Conservation (phyloP, 2,113 vertebrate genomes). For the Hemiprocne comata region DNA sequence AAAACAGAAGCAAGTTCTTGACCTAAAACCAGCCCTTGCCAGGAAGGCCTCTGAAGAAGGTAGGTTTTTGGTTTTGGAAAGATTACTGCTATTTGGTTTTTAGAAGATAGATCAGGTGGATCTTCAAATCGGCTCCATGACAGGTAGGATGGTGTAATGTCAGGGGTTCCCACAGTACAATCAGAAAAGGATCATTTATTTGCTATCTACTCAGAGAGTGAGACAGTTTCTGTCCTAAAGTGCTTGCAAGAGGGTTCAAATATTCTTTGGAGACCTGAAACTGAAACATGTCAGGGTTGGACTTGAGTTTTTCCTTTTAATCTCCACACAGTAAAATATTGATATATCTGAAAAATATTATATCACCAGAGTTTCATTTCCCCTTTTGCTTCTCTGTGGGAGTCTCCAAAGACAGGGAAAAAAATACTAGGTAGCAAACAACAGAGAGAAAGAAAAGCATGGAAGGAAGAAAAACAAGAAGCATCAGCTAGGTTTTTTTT, state of each 20-base stretch:
- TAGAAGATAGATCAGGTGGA: neutral
- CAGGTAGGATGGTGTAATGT: neutral
- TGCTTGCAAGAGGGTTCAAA: neutral
- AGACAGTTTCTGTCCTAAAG: neutral
- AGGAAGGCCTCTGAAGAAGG: neutral
- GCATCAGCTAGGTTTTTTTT: neutral
- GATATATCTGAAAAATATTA: neutral
- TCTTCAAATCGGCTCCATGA: neutral
- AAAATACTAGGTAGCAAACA: neutral
- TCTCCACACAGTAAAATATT: fast-evolving
- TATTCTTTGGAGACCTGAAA: neutral
- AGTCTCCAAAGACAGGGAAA: neutral
- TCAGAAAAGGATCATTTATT: neutral
- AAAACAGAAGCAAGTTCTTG: constrained; percentile 64
- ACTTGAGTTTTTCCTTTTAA: neutral
- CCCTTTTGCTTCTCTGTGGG: neutral
- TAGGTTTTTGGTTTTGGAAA: neutral
- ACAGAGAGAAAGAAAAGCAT: neutral
- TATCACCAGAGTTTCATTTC: neutral
- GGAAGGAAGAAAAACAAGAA: neutral
- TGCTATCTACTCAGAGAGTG: neutral
- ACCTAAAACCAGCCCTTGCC: constrained; percentile 12
- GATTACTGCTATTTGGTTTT: neutral
- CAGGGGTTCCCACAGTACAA: neutral
- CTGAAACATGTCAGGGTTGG: neutral